Evolutionary conservation across 2,797 vertebrate species (phyloP).

Genomic region (Gadopsis marmoratus): DNA sequence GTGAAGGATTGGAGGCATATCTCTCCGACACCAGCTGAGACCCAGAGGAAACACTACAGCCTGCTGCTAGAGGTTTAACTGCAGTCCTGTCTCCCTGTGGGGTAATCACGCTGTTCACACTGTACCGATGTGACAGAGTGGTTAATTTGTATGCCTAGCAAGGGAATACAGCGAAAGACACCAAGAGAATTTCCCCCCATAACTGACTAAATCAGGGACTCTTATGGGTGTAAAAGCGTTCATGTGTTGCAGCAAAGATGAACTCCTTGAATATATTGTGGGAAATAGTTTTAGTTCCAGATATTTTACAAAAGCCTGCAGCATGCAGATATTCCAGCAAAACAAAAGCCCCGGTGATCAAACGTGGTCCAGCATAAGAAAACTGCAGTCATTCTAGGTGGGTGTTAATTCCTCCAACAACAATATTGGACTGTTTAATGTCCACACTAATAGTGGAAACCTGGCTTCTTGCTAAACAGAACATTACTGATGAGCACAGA

Average conservation of each 20-base stretch:
- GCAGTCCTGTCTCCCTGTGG: constrained; percentile 60
- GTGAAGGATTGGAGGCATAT: constrained; percentile 59
- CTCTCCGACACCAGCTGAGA: constrained; percentile 63
- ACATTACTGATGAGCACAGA: constrained; percentile 48
- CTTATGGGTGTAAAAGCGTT: constrained; percentile 3
- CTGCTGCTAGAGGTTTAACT: constrained; percentile 67
- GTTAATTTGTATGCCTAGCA: constrained; percentile 33
- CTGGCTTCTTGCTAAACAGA: constrained; percentile 40
- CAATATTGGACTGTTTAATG: constrained; percentile 45
- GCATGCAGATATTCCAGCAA: constrained; percentile 23
- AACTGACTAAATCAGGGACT: constrained; percentile 22
- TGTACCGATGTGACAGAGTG: constrained; percentile 26
- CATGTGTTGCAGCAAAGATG: constrained; percentile 11
- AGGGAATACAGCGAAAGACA: constrained; percentile 34
- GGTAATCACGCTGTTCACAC: constrained; percentile 45
- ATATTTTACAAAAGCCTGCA: constrained; percentile 29
- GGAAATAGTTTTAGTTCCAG: neutral
- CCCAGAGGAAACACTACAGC: constrained; percentile 59
- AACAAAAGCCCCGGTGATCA: constrained; percentile 37
- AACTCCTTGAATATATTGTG: constrained; percentile 16
- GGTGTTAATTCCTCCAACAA: constrained; percentile 52
- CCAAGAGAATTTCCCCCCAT: neutral
- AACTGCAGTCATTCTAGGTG: constrained; percentile 36
- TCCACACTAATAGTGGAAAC: constrained; percentile 20
- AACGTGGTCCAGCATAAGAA: constrained; percentile 21